A percentile compares a stretch with the other conserved stretches of the same genome.
These are phyloP conservation scores for Caenorhabditis virilis DNA, from an alignment of 2,888 invertebrate species.

Conservation along the genomic window DNA sequence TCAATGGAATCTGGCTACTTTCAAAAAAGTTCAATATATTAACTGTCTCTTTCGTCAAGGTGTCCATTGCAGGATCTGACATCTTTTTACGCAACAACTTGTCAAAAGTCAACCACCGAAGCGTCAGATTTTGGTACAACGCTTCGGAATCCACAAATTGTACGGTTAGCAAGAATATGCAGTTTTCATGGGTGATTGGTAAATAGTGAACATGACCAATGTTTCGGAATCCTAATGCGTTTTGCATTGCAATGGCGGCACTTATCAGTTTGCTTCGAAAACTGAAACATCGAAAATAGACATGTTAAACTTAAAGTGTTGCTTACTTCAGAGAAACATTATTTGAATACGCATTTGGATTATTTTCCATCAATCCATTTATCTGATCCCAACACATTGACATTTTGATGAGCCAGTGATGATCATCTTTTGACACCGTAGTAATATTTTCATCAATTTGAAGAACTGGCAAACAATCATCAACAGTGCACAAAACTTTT, in stretches of 20 bases:
- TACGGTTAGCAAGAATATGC: conserved; percentile 87
- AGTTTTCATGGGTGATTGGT: conserved; percentile 84
- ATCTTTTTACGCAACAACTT: conserved; percentile 78
- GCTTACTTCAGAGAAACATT: conserved; percentile 46
- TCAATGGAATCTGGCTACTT: conserved; percentile 82
- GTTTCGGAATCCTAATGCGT: conserved; percentile 82
- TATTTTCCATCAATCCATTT: conserved; percentile 42
- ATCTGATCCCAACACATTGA: conserved; percentile 87
- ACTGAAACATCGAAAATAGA: conserved; percentile 18
- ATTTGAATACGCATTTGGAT: conserved; percentile 48
- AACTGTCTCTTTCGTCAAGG: conserved; percentile 84
- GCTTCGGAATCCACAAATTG: conserved; percentile 83
- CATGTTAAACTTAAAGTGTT: neutral
- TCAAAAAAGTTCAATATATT: conserved; percentile 78
- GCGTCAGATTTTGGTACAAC: conserved; percentile 80
- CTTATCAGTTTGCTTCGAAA: conserved; percentile 79
- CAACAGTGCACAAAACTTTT: conserved; percentile 91
- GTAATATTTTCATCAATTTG: conserved; percentile 48
- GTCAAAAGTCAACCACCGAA: conserved; percentile 87
- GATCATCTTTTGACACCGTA: conserved; percentile 74
- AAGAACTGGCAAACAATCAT: conserved; percentile 93
- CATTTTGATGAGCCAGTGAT: conserved; percentile 97
- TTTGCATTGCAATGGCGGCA: conserved; percentile 87
- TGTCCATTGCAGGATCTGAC: conserved; percentile 76
- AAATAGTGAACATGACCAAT: conserved; percentile 91